Percentiles rank a stretch among this genome's conserved stretches.
These are phyloP conservation scores for Desmodus rotundus DNA, from an alignment of 2,113 vertebrate species.

Conservation along the genomic window DNA sequence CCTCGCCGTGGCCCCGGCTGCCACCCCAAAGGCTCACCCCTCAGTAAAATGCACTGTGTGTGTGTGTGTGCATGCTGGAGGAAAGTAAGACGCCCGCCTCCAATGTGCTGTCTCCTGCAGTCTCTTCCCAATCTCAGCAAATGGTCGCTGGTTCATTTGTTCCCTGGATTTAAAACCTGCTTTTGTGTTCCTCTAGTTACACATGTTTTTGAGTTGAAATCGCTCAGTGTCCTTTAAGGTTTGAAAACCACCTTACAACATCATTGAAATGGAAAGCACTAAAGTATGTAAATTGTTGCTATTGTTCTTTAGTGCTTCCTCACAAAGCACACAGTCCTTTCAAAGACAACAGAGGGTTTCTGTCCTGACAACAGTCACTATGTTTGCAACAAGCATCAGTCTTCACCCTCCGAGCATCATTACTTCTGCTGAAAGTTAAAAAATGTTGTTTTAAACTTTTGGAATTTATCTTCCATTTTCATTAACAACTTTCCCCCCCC, in stretches of 20 bases:
- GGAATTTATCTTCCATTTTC: constrained; percentile 18
- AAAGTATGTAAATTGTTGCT: constrained; percentile 69
- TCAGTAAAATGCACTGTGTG: neutral
- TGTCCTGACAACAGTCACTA: constrained; percentile 52
- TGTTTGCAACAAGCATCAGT: neutral
- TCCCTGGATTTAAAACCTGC: neutral
- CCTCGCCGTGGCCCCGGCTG: neutral
- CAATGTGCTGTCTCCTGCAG: neutral
- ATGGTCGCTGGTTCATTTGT: neutral
- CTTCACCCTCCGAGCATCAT: neutral
- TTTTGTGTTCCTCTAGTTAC: neutral
- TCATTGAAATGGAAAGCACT: constrained; percentile 56
- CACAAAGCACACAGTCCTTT: constrained; percentile 53
- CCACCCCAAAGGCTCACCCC: neutral
- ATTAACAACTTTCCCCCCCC: constrained; percentile 20
- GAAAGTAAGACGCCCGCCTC: neutral
- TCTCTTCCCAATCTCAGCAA: neutral
- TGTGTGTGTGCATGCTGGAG: neutral
- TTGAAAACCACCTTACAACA: constrained; percentile 57
- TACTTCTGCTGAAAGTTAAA: constrained; percentile 30
- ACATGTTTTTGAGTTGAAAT: constrained; percentile 40
- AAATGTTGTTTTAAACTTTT: constrained; percentile 43
- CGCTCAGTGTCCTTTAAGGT: constrained; percentile 49
- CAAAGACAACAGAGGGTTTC: constrained; percentile 51
- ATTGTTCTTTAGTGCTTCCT: constrained; percentile 66